Conservation (phyloP, 2,888 invertebrate species). For the Sarcophaga rosellei region DNA sequence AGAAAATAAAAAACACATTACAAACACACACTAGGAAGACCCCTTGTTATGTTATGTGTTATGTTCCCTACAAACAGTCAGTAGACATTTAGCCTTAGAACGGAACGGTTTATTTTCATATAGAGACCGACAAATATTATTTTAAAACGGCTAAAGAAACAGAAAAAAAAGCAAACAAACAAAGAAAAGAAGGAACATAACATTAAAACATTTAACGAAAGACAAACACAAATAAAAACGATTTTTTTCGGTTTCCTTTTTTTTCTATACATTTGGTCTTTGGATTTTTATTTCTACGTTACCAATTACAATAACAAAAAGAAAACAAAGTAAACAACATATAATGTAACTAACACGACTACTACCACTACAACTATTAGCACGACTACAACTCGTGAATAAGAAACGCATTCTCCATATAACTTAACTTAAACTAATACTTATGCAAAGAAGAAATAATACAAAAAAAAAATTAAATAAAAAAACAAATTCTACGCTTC, state of each 20-base stretch:
- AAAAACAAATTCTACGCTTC: constrained; percentile 46
- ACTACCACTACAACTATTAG: background rate
- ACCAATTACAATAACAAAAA: background rate
- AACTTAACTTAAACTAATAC: constrained; percentile 7
- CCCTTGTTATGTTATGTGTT: constrained; percentile 4
- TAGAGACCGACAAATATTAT: background rate
- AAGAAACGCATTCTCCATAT: background rate
- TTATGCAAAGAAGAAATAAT: background rate
- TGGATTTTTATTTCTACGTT: background rate
- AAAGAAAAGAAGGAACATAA: background rate
- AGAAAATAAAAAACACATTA: constrained; percentile 20
- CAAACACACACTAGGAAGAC: constrained; percentile 26
- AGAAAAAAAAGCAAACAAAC: constrained; percentile 8
- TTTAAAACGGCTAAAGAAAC: background rate
- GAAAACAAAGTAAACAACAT: background rate
- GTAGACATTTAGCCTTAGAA: constrained; percentile 65
- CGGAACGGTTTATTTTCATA: constrained; percentile 56
- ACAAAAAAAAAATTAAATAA: background rate
- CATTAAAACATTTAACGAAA: constrained; percentile 27
- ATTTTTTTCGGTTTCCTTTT: constrained; percentile 20
- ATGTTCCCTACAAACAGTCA: constrained; percentile 19
- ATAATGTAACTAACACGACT: background rate
- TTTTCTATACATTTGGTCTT: constrained; percentile 31
- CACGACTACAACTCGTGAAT: constrained; percentile 6
- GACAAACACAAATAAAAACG: constrained; percentile 29